A percentile compares a stretch with the other conserved stretches of the same genome.
These are phyloP conservation scores for Sebastes schlegelii DNA, from an alignment of 2,113 vertebrate species.

Conservation along the genomic window DNA sequence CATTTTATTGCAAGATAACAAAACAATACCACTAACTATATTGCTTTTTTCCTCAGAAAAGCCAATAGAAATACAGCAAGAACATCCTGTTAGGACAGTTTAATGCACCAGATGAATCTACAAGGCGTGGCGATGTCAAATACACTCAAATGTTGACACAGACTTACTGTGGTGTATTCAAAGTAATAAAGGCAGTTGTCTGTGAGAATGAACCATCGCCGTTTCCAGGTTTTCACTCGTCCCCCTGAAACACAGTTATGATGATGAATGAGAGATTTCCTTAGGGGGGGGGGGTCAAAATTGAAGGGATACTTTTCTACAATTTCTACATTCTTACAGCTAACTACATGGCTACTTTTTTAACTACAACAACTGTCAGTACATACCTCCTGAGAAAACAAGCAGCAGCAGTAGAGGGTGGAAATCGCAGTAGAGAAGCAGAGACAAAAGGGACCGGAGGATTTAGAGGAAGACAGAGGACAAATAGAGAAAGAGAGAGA, in stretches of 20 bases:
- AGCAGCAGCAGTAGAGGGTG: constrained; percentile 79
- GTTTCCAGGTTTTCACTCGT: constrained; percentile 87
- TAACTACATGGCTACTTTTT: not conserved
- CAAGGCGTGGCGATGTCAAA: not conserved
- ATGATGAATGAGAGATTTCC: not conserved
- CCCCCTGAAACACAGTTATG: constrained; percentile 74
- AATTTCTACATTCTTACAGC: constrained; percentile 15
- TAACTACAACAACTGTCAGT: constrained; percentile 56
- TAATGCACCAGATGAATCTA: not conserved
- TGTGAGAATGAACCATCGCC: constrained; percentile 87
- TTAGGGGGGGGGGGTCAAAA: not conserved
- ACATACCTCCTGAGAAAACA: constrained; percentile 86
- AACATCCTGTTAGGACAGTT: not conserved
- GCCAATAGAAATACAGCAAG: not conserved
- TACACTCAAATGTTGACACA: not conserved
- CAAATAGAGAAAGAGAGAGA: constrained; percentile 51
- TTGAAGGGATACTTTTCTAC: constrained; percentile 15
- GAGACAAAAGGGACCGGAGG: constrained; percentile 68
- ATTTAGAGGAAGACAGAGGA: constrained; percentile 62
- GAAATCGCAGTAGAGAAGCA: constrained; percentile 80
- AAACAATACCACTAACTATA: not conserved
- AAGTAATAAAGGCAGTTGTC: constrained; percentile 89
- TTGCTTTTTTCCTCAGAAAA: not conserved
- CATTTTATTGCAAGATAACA: not conserved
- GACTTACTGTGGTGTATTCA: constrained; percentile 88